Conservation (phyloP, 2,113 vertebrate species). For the Sinocyclocheilus anshuiensis region DNA sequence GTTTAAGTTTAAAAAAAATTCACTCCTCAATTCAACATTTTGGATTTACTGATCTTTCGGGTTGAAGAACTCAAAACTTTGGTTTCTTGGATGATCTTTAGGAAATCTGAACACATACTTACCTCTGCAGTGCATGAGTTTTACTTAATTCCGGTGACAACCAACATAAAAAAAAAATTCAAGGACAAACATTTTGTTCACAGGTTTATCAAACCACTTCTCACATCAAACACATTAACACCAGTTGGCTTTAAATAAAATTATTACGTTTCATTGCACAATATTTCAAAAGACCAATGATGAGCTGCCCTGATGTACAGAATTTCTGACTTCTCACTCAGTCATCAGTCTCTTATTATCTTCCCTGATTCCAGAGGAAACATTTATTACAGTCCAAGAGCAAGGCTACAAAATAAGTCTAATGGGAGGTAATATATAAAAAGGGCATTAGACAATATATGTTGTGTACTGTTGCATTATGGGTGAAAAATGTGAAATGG, state of each 20-base stretch:
- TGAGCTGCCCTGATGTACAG: not conserved
- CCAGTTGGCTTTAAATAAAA: not conserved
- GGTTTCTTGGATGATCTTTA: not conserved
- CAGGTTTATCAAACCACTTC: conserved; percentile 25
- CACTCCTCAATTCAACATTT: not conserved
- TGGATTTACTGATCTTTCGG: not conserved
- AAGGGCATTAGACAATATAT: not conserved
- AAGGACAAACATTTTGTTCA: not conserved
- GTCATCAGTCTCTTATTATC: not conserved
- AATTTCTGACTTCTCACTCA: conserved; percentile 2
- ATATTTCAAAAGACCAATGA: conserved; percentile 5
- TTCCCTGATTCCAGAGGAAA: conserved; percentile 32
- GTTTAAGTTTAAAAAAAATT: not conserved
- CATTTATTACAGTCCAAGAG: not conserved
- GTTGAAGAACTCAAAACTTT: not conserved
- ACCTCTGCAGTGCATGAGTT: not conserved
- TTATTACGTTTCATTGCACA: not conserved
- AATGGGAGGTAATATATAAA: not conserved
- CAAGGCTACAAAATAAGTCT: not conserved
- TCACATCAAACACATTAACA: conserved; percentile 15
- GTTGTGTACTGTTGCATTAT: not conserved
- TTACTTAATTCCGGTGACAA: not conserved
- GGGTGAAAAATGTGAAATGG: not conserved
- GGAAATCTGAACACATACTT: not conserved
- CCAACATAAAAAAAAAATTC: not conserved